Evolutionary conservation across 2,113 vertebrate genomes (phyloP).

Genomic region (Trogon surrucura): DNA sequence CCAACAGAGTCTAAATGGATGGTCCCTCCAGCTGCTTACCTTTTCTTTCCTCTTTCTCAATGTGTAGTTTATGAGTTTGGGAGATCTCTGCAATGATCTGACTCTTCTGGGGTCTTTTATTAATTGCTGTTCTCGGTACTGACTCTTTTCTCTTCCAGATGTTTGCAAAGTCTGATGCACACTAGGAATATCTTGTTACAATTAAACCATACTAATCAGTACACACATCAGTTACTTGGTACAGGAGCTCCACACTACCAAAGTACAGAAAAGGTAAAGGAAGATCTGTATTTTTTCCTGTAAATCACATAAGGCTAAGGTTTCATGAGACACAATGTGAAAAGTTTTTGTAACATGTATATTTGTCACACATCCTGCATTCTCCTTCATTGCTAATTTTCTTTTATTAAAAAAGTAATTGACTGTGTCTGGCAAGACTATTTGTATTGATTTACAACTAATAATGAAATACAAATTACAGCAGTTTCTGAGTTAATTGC

Average conservation of each 20-base stretch:
- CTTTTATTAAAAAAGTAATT: slow-evolving; percentile 53
- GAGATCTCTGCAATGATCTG: background rate
- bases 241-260: background rate
- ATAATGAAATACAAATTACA: slow-evolving; percentile 53
- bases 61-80: background rate
- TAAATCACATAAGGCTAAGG: background rate
- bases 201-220: background rate
- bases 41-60: background rate
- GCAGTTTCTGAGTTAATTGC: slow-evolving; percentile 52
- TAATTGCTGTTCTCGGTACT: background rate
- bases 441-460: slow-evolving; percentile 58
- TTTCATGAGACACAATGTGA: background rate
- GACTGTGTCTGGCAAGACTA: slow-evolving; percentile 33
- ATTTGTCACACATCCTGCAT: background rate
- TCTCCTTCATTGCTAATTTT: slow-evolving; percentile 40
- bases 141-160: slow-evolving; percentile 8
- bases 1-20: background rate
- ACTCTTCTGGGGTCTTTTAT: slow-evolving; percentile 16
- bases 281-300: background rate
- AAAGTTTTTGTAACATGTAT: background rate
- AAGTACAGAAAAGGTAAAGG: background rate
- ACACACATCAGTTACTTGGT: background rate
- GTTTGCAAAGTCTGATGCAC: background rate
- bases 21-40: background rate
- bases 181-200: slow-evolving; percentile 13